Evolutionary conservation across 1,140 invertebrate species (phyloP).

Genomic region (Drosophila watanabei): DNA sequence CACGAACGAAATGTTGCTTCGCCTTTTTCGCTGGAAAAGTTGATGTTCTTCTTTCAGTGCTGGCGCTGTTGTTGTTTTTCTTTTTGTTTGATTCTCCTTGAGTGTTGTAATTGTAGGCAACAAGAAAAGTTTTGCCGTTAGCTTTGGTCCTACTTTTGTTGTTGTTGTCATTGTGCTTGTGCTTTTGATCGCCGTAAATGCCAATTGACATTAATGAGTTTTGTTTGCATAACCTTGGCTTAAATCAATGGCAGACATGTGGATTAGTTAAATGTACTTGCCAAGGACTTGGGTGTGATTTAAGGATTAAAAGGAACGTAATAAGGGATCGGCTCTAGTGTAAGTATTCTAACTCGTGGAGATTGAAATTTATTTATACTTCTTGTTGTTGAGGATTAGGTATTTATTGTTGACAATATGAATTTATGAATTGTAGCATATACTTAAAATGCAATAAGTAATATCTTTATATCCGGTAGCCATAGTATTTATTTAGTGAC

Average conservation of each 20-base stretch:
- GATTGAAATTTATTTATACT: not conserved
- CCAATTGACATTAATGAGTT: constrained; percentile 68
- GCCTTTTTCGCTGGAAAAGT: constrained; percentile 27
- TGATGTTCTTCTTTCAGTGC: constrained; percentile 12
- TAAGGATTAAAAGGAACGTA: not conserved
- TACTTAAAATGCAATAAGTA: no score
- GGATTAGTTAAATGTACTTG: constrained; percentile 13
- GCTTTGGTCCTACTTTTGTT: constrained; percentile 30
- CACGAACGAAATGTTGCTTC: constrained; percentile 27
- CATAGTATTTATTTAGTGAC: no score
- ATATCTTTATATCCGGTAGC: no score
- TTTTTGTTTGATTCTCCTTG: constrained; percentile 45
- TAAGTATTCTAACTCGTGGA: not conserved
- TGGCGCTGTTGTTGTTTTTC: constrained; percentile 2
- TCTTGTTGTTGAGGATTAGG: no score
- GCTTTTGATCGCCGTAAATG: constrained; percentile 64
- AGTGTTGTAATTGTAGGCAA: constrained; percentile 67
- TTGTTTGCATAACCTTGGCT: constrained; percentile 60
- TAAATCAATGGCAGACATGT: constrained; percentile 40
- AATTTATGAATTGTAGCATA: no score
- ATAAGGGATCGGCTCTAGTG: not conserved
- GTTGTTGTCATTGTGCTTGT: constrained; percentile 33
- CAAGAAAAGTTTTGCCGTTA: constrained; percentile 52
- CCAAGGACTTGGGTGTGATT: not conserved
- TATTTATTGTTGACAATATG: not conserved